Conservation (phyloP, 2,797 vertebrate genomes). For the Epinephelus awoara region DNA sequence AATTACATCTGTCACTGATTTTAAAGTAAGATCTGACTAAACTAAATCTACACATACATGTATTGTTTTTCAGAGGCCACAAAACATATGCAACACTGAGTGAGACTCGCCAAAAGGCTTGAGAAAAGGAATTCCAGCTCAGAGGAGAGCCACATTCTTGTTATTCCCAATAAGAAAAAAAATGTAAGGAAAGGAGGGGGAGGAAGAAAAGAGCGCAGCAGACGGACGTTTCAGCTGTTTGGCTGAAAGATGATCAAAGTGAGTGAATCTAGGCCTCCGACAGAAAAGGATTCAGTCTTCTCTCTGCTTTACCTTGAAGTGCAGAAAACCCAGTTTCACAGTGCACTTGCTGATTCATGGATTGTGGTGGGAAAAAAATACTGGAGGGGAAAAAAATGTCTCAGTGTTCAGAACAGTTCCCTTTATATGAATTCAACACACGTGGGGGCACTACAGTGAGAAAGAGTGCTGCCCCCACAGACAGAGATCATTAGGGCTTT, state of each 20-base stretch:
- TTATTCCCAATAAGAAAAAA: slow-evolving; percentile 29
- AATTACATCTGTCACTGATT: neutral
- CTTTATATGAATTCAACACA: neutral
- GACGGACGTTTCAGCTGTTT: slow-evolving; percentile 31
- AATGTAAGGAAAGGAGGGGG: neutral
- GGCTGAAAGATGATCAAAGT: slow-evolving; percentile 57
- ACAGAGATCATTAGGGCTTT: neutral
- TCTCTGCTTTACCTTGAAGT: slow-evolving; percentile 47
- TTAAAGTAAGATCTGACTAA: neutral
- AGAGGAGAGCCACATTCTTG: slow-evolving; percentile 25
- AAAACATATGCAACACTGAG: neutral
- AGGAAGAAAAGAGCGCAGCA: slow-evolving; percentile 2
- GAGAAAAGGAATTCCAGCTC: slow-evolving; percentile 21
- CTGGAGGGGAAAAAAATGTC: neutral
- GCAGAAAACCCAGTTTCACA: slow-evolving; percentile 38
- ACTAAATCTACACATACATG: neutral
- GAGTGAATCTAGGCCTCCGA: slow-evolving; percentile 37
- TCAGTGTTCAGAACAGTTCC: slow-evolving; percentile 1
- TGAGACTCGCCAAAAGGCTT: neutral
- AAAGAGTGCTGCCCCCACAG: neutral
- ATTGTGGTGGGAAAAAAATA: slow-evolving; percentile 11
- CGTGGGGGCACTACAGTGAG: neutral
- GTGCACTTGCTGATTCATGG: slow-evolving; percentile 53
- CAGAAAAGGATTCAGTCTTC: slow-evolving; percentile 29
- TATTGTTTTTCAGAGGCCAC: neutral